Evolutionary conservation across 2,888 invertebrate species (phyloP).

Genomic region (Philaethria dido): DNA sequence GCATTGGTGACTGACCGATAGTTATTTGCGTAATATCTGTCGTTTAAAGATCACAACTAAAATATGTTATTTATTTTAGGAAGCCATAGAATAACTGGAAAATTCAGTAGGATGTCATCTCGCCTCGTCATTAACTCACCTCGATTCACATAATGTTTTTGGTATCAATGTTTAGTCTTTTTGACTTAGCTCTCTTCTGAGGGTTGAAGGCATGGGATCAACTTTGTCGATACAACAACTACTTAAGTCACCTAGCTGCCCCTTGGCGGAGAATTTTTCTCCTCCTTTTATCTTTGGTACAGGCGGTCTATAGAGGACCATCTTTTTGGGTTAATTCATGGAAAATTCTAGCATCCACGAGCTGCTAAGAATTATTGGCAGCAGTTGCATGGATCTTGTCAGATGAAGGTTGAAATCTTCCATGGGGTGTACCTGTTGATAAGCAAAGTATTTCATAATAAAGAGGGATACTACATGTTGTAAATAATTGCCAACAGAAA

Average conservation of each 20-base stretch:
- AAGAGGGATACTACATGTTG: too few species aligned
- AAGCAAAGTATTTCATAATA: too few species aligned
- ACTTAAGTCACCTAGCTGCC: slow-evolving; percentile 88
- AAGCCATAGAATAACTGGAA: too few species aligned
- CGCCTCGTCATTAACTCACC: too few species aligned
- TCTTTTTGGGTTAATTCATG: slow-evolving; percentile 98
- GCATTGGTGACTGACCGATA: slow-evolving; percentile 95
- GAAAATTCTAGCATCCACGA: slow-evolving; percentile 98
- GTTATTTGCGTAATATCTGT: slow-evolving; percentile 97
- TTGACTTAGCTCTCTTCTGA: slow-evolving; percentile 93
- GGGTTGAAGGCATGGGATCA: slow-evolving; percentile 91
- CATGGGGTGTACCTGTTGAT: slow-evolving; percentile 95
- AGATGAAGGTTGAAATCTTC: slow-evolving; percentile 99
- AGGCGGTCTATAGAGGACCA: slow-evolving; percentile 93
- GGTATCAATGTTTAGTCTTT: slow-evolving; percentile 95
- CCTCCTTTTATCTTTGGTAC: slow-evolving; percentile 93
- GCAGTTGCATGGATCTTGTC: slow-evolving; percentile 99
- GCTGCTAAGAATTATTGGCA: slow-evolving; percentile 99
- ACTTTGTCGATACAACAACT: slow-evolving; percentile 93
- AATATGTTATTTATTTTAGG: neutral
- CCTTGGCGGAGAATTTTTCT: slow-evolving; percentile 94
- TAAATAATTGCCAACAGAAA: too few species aligned
- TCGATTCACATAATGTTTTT: slow-evolving; percentile 95
- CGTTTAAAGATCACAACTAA: slow-evolving; percentile 96
- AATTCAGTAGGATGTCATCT: too few species aligned